Evolutionary conservation across 1,140 invertebrate genomes (phyloP).

Genomic region (Sarcophaga bullata): DNA sequence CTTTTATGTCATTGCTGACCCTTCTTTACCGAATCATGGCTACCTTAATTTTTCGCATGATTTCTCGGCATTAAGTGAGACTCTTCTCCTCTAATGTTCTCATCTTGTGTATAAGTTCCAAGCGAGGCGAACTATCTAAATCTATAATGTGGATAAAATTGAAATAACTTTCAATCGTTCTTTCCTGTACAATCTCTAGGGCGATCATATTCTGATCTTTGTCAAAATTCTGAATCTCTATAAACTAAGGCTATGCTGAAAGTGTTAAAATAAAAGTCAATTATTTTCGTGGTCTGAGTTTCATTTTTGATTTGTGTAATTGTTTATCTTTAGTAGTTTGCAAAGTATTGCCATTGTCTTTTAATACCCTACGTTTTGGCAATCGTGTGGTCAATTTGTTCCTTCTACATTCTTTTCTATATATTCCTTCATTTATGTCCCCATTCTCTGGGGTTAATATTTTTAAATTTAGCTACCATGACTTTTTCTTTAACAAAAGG

Average conservation of each 20-base stretch:
- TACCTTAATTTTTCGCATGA: too few relatives aligned
- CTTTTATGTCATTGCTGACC: too few relatives aligned
- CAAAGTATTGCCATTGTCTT: neutral
- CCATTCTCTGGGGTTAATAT: neutral
- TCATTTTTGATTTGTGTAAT: constrained; percentile 11
- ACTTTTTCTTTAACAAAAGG: neutral
- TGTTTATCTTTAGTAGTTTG: neutral
- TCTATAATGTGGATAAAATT: neutral
- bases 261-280: neutral
- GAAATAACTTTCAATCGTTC: neutral
- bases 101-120: too few relatives aligned
- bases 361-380: constrained; percentile 11
- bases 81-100: too few relatives aligned
- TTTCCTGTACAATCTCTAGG: neutral
- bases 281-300: neutral
- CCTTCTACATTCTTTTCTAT: constrained; percentile 32
- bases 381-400: constrained; percentile 44
- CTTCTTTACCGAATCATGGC: too few relatives aligned
- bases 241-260: neutral
- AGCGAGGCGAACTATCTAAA: too few relatives aligned
- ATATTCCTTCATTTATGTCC: neutral
- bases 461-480: neutral
- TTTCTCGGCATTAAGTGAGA: too few relatives aligned
- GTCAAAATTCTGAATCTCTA: neutral
- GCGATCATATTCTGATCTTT: neutral